These are phyloP conservation scores for Pipistrellus nathusii DNA, from an alignment of 2,797 vertebrate species.

Conservation along the genomic window DNA sequence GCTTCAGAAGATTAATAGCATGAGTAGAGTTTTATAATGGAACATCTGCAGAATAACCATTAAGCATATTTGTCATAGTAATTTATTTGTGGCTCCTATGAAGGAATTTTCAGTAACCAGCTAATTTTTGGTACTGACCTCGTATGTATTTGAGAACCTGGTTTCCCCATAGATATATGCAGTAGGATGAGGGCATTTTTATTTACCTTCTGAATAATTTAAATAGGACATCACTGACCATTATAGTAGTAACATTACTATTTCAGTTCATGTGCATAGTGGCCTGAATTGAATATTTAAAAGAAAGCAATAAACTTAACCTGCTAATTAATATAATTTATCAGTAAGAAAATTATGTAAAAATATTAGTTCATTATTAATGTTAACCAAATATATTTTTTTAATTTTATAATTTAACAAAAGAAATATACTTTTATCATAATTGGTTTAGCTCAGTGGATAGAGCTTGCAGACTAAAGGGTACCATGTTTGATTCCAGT, in stretches of 20 bases:
- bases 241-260: constrained; percentile 15
- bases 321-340: constrained; percentile 30
- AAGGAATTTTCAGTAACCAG: constrained; percentile 54
- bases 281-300: constrained; percentile 58
- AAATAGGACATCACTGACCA: constrained; percentile 21
- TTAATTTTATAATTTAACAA: neutral
- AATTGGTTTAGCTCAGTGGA: too few species aligned
- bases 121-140: constrained; percentile 50
- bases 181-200: neutral
- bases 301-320: neutral
- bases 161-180: neutral
- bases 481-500: too few species aligned
- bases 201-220: constrained; percentile 64
- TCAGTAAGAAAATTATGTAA: neutral
- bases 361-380: neutral
- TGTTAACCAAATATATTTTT: neutral
- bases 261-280: constrained; percentile 33
- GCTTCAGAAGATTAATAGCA: constrained; percentile 77
- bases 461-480: too few species aligned
- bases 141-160: constrained; percentile 39
- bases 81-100: constrained; percentile 73
- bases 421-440: neutral
- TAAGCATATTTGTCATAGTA: constrained; percentile 80
- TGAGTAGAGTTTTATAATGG: constrained; percentile 75
- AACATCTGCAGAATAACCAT: constrained; percentile 80